These are phyloP conservation scores for Ophioninae sp. DNA, from an alignment of 2,888 invertebrate species.

Conservation along the genomic window DNA sequence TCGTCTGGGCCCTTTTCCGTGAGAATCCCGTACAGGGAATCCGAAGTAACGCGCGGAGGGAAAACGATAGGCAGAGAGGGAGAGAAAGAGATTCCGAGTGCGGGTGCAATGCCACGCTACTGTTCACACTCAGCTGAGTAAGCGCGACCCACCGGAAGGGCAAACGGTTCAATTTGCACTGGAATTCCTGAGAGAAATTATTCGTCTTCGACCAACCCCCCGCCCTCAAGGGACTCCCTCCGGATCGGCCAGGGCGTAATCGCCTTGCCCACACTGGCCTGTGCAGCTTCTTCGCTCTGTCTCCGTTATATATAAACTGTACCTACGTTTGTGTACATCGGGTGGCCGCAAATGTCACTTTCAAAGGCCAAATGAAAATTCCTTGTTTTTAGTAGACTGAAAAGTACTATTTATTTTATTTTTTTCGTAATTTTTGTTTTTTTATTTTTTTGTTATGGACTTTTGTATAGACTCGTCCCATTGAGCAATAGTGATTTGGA, in stretches of 20 bases:
- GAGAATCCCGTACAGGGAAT: neutral
- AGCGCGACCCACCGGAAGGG: slow-evolving; percentile 51
- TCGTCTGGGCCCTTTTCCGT: neutral
- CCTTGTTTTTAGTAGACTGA: too few species aligned
- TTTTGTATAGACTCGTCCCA: too few species aligned
- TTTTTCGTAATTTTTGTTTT: too few species aligned
- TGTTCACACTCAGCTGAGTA: slow-evolving; percentile 58
- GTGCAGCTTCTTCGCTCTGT: slow-evolving; percentile 5
- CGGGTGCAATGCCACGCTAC: slow-evolving; percentile 15
- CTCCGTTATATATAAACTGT: neutral
- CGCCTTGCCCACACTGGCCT: slow-evolving; percentile 26
- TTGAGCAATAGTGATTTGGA: too few species aligned
- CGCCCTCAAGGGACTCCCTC: slow-evolving; percentile 14
- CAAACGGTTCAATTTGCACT: slow-evolving; percentile 57
- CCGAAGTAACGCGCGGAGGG: slow-evolving; percentile 29
- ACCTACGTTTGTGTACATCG: neutral
- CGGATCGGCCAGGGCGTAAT: slow-evolving; percentile 40
- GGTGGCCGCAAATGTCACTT: too few species aligned
- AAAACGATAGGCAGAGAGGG: slow-evolving; percentile 12
- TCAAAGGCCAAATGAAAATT: slow-evolving; percentile 7
- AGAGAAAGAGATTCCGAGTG: slow-evolving; percentile 13
- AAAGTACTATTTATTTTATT: too few species aligned
- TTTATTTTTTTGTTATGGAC: too few species aligned
- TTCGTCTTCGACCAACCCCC: slow-evolving; percentile 49
- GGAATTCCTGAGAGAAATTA: slow-evolving; percentile 58